phyloP scores from a whole-genome alignment of 2,113 vertebrate species.

The Gallinago jamesoni region DNA sequence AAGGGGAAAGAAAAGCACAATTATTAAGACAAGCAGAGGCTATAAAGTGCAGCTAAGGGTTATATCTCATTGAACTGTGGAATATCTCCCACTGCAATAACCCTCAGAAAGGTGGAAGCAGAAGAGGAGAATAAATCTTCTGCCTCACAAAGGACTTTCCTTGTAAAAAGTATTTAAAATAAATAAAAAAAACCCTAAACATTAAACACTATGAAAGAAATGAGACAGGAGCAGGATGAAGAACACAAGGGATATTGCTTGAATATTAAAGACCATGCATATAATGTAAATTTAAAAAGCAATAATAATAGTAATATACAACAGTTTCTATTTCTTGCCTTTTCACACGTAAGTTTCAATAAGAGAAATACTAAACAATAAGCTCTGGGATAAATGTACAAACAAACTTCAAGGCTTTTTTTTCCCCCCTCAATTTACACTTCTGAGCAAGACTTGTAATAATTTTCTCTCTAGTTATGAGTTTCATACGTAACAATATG shows the following conservation, averaged over 20 bases:
- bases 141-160: background rate
- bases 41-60: fast-evolving
- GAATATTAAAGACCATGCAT: background rate
- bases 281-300: background rate
- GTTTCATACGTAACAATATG: background rate
- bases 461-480: background rate
- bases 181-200: background rate
- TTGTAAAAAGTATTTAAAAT: background rate
- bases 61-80: background rate
- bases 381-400: background rate
- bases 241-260: background rate
- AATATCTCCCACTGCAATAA: background rate
- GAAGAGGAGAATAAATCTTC: background rate
- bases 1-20: background rate
- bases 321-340: background rate
- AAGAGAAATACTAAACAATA: background rate
- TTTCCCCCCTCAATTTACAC: background rate
- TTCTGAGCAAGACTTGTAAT: background rate
- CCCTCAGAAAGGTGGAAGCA: background rate
- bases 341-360: background rate
- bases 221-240: background rate
- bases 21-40: background rate
- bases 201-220: background rate
- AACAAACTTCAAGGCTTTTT: background rate
- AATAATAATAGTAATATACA: background rate